phyloP scores from a whole-genome alignment of 2,797 vertebrate species.

The Hippopotamyrus pictus region DNA sequence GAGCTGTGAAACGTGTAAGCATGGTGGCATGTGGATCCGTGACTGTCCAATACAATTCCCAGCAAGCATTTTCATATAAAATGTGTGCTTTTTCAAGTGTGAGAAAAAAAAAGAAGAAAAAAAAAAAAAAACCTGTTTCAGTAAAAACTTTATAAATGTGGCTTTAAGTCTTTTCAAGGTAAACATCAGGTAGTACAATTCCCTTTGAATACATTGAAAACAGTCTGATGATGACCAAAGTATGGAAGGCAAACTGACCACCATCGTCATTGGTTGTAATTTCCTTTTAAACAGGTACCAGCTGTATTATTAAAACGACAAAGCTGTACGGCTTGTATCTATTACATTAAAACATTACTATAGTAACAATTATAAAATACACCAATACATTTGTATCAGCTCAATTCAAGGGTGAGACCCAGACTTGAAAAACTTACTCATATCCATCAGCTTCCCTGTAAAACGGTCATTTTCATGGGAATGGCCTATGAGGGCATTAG shows the following conservation, averaged over 20 bases:
- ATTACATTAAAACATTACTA: neutral
- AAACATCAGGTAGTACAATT: neutral
- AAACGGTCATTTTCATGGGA: neutral
- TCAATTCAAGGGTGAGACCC: neutral
- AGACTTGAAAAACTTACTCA: neutral
- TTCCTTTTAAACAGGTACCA: neutral
- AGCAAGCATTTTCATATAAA: neutral
- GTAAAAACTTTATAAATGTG: neutral
- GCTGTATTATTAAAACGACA: neutral
- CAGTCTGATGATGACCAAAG: neutral
- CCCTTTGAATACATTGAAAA: neutral
- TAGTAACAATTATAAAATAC: neutral
- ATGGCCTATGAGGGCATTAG: neutral
- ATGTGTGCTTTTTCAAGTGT: neutral
- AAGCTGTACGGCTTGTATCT: neutral
- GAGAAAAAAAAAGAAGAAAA: neutral
- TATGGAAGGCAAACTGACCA: neutral
- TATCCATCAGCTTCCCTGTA: neutral
- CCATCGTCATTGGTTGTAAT: neutral
- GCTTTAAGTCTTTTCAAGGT: neutral
- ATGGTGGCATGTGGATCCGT: neutral
- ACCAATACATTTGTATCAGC: neutral
- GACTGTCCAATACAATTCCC: neutral
- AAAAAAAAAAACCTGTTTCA: neutral
- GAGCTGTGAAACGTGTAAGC: neutral